Percentiles rank a stretch among this genome's conserved stretches.
These are phyloP conservation scores for Burhinus oedicnemus DNA, from an alignment of 2,113 vertebrate species.

Conservation along the genomic window DNA sequence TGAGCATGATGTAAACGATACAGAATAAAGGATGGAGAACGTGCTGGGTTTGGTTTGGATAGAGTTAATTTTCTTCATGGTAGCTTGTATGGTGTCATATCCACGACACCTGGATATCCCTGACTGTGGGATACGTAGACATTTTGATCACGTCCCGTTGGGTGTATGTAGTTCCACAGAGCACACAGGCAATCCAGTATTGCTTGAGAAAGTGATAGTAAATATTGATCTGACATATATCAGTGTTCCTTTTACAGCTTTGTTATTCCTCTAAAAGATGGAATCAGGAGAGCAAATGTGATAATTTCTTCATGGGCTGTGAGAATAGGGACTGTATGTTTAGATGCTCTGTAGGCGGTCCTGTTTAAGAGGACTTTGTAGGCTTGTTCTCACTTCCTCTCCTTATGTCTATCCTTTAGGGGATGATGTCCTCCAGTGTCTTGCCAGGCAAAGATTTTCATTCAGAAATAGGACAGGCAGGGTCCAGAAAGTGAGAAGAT, in stretches of 20 bases:
- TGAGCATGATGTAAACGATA: neutral
- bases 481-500: neutral
- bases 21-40: neutral
- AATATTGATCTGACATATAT: neutral
- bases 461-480: neutral
- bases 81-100: neutral
- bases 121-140: neutral
- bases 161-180: neutral
- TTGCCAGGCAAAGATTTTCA: neutral
- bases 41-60: neutral
- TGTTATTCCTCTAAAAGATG: neutral
- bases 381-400: neutral
- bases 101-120: neutral
- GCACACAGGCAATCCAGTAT: neutral
- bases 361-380: neutral
- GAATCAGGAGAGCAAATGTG: neutral
- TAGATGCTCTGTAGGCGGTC: rapidly evolving
- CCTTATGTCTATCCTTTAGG: neutral
- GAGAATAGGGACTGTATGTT: neutral
- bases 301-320: neutral
- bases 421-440: neutral
- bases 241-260: neutral
- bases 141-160: neutral
- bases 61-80: neutral
- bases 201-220: neutral